Base-by-base conservation (phyloP, 2,797 vertebrate genomes). In the Rachycentron canadum region DNA sequence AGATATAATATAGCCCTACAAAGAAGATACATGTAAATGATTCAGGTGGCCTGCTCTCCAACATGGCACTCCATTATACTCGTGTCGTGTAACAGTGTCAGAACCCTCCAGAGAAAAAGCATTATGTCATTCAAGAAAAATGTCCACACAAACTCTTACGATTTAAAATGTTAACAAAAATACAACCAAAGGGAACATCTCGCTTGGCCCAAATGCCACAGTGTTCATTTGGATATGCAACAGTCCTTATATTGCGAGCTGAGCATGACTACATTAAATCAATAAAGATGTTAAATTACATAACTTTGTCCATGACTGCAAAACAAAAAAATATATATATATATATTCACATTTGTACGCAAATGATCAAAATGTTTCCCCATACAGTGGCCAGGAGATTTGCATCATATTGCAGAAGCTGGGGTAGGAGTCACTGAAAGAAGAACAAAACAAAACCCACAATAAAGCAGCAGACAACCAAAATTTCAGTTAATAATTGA, bases 1-100 rank as follows among this genome's bases (percentile, higher is more conserved):
- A 84, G 83, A 90, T 80, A 90, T 80, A 80, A 83, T 86, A 86
- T 86, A 93, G 90, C 92, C 90, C 89, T 89, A 91, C 78, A 75
- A 73, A 79, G 63, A 86, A 88, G 63, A 83, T 65, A 65, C 34
- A 11, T 66, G 61, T 76, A 72, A 86, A 83, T 82, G 79, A 91
- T 82, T 88, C 79, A 66, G 74, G 72, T 69, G 47, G 63, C 81
- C 82, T 81, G 63, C 76, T 75, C 68, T 71, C 73, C 68, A 61
- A 76, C 56, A 72, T 85, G 76, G 84, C 87, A 70, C 85, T 83
- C 76, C 41, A 23, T 72, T 78, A 66, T 47, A 78, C 57, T 68
- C 62, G 60, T 67, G 25, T 57, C 49, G 53, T 71, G 59, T 60
- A 72, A 76, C 79, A 63, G 69, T 47, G 56, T 77, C 68, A 74